Percentiles rank a stretch among this genome's conserved stretches.
Conservation (phyloP, 1,140 invertebrate genomes). For the Centruroides sculpturatus region DNA sequence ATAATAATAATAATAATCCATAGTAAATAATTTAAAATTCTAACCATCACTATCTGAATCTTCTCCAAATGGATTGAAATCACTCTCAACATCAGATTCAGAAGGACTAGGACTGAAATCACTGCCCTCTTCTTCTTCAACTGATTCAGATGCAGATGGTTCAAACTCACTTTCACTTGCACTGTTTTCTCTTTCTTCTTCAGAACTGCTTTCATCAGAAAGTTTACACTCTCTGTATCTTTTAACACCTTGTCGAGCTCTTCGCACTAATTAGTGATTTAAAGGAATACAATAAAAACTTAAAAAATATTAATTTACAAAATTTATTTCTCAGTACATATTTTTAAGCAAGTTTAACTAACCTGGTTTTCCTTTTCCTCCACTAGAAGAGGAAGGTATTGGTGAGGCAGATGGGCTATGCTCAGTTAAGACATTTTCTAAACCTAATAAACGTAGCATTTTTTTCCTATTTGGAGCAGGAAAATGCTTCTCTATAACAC, state of each 20-base stretch:
- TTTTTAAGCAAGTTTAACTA: conserved; percentile 15
- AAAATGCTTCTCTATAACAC: conserved; percentile 92
- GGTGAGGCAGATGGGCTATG: conserved; percentile 14
- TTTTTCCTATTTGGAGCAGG: conserved; percentile 74
- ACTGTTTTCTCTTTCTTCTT: conserved; percentile 7
- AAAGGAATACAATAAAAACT: background rate
- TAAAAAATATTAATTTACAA: background rate
- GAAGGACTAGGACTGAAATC: conserved; percentile 13
- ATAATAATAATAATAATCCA: no score
- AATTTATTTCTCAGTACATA: background rate
- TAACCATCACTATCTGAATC: conserved; percentile 67
- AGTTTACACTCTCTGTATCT: conserved; percentile 21
- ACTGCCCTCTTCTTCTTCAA: conserved; percentile 18
- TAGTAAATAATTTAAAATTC: conserved; percentile 20
- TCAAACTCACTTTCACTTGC: conserved; percentile 14
- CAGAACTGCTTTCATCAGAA: conserved; percentile 14
- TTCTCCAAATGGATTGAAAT: conserved; percentile 75
- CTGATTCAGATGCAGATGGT: conserved; percentile 23
- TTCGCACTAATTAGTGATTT: conserved; percentile 35
- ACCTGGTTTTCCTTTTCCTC: conserved; percentile 40
- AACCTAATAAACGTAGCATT: conserved; percentile 63
- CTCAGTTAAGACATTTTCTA: conserved; percentile 31
- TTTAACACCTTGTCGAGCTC: conserved; percentile 37
- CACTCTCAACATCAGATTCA: conserved; percentile 50
- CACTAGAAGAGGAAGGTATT: conserved; percentile 4